Base-by-base conservation (phyloP, 2,113 vertebrate genomes). In the Axis porcinus region DNA sequence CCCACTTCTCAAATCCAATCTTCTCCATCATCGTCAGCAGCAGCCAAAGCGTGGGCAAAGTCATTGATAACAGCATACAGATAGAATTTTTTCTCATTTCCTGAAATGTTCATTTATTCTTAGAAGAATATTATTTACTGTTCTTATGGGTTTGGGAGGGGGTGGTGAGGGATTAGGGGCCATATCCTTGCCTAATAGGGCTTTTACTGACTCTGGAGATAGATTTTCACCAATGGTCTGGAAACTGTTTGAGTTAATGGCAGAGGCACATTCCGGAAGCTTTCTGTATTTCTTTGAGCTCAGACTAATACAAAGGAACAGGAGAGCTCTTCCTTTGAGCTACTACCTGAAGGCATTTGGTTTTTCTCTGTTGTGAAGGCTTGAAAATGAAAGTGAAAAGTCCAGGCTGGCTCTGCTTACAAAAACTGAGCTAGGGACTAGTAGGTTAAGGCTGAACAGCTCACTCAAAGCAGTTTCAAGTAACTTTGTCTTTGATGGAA, bases 401-500 rank as follows among this genome's bases (percentile, higher is more conserved):
- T 91, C 52, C 47, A 93, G 83, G 47, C 12, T 86, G 28, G 19
- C 36, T 94, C 30, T 62, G 40, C 93, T 94, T 91, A 54, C 23
- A 95, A 96, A 36, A 95, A 87, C 1, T 70, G 43, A 95, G 23
- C 78, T 93, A 95, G 27, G 8, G 6, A 92, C 83, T 95, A 70
- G 54, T 21, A 78, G 70, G 33, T 86, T 87, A 97, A 94, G 33
- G 27, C 19, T 60, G 47, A 91, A 91, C 27, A 91, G n/a, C 62
- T 95, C 86, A 70, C 30, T n/a, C 40, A 92, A 90, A 76, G 43
- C 27, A 96, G n/a, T 91, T 88, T 78, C 89, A 97, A 76, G 47
- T 90, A 92, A 97, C 7, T 90, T 95, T 92, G 67, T 54, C 45
- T 96, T 96, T 96, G 82, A 89, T 83, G 58, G 47, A 88, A 95